Evolutionary conservation across 2,797 vertebrate genomes (phyloP), one percentile per base, ranked within the genome.

Genomic region (Phoxinus dragarum): DNA sequence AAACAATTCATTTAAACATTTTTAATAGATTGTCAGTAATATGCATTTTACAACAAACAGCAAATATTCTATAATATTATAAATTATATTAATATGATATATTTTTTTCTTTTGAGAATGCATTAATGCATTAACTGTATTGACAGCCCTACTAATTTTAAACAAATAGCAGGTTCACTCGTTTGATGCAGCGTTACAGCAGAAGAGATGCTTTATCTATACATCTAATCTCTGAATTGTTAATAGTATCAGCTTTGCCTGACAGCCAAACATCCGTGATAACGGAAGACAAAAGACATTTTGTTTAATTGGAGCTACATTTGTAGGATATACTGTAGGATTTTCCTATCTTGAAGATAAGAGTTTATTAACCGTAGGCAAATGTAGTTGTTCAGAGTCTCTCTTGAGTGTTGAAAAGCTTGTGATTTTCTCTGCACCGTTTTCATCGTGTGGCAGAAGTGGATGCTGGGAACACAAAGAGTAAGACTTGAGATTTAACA

Each of bases 271-370:
- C 21, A 49, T n/a, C 8, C 38, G 42, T 38, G 56, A 83, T 52
- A 49, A 47, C 17, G 14, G 1, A 52, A 21, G 72, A 64, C 38
- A 74, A 44, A 49, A 10, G 12, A 49, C 5, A 83, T 36, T 67
- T 36, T 17, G 34, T 38, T 36, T 73, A 34, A 64, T 82, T 74
- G 61, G 17, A 34, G 59, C 59, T 66, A 5, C 59, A 73, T 74
- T 74, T 64, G 21, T 64, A 82, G 12, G 69, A 74, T 75, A 23
- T 44, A 38, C 42, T 66, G 31, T 19, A 47, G 42, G 23, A 75
- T 82, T 61, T 47, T 69, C 49, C 61, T 73, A 47, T 82, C 19
- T 82, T 49, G 56, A 74, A 73, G 38, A 56, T 44, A 61, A 64
- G 69, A 83, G 42, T 47, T 49, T 64, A 74, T 66, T 73, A 47